Conservation (phyloP, 2,888 invertebrate genomes). For the Melipona beecheii region DNA sequence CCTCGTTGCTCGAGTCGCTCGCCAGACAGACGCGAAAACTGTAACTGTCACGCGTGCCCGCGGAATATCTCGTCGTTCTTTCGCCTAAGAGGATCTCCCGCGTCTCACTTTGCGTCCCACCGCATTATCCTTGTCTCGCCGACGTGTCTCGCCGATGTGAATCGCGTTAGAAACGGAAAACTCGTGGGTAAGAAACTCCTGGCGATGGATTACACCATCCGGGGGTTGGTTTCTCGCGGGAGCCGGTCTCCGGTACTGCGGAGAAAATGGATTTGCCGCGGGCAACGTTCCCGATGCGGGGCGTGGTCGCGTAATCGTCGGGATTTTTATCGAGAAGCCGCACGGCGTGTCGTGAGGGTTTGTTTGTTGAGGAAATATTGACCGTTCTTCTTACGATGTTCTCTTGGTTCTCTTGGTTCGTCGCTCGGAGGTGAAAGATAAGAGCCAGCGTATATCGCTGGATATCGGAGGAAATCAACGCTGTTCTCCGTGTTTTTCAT, state of each 20-base stretch:
- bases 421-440: neutral
- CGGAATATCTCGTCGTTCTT: conserved; percentile 18
- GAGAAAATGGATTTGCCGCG: conserved; percentile 54
- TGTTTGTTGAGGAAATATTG: conserved; percentile 27
- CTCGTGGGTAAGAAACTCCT: conserved; percentile 47
- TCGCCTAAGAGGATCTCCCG: conserved; percentile 37
- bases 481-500: too few species aligned
- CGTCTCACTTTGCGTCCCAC: conserved; percentile 32
- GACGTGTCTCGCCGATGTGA: neutral
- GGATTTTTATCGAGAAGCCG: conserved; percentile 44
- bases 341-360: conserved; percentile 21
- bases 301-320: conserved; percentile 49
- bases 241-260: neutral
- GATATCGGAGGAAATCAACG: conserved; percentile 7
- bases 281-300: conserved; percentile 8
- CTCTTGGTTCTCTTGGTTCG: neutral
- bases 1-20: neutral
- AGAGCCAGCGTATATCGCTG: neutral
- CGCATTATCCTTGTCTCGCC: neutral
- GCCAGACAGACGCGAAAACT: conserved; percentile 9
- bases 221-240: conserved; percentile 7
- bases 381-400: conserved; percentile 2
- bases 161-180: conserved; percentile 52
- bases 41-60: conserved; percentile 11
- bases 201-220: conserved; percentile 50